Conservation (phyloP, 2,888 invertebrate genomes). For the Ernsta delagoae region DNA sequence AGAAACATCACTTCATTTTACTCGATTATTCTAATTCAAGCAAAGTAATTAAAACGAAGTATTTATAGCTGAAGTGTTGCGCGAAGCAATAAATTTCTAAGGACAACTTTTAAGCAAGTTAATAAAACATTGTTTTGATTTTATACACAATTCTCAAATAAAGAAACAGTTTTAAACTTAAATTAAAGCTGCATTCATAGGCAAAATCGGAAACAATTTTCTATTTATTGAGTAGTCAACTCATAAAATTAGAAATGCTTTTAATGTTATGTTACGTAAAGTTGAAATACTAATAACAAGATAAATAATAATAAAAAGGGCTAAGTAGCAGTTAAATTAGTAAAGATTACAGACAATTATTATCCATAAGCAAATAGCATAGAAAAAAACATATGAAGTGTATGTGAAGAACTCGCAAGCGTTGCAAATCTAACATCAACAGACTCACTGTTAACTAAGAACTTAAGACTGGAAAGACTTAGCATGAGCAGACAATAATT, state of each 20-base stretch:
- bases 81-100: slow-evolving; percentile 1
- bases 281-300: too few relatives aligned
- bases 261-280: too few relatives aligned
- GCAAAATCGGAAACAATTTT: too few relatives aligned
- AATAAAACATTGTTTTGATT: neutral
- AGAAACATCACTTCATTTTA: slow-evolving; percentile 8
- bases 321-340: too few relatives aligned
- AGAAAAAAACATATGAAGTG: too few relatives aligned
- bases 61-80: slow-evolving; percentile 8
- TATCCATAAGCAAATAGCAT: too few relatives aligned
- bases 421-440: neutral
- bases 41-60: slow-evolving; percentile 22
- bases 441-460: neutral
- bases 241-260: neutral
- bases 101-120: neutral
- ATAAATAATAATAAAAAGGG: too few relatives aligned
- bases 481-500: neutral
- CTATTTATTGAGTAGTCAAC: too few relatives aligned
- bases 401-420: too few relatives aligned
- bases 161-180: too few relatives aligned
- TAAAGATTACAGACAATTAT: too few relatives aligned
- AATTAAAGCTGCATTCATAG: too few relatives aligned
- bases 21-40: slow-evolving; percentile 11
- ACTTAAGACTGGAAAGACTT: neutral
- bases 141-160: neutral